phyloP scores from a whole-genome alignment of 2,888 invertebrate species.

The Thereva nobilitata region DNA sequence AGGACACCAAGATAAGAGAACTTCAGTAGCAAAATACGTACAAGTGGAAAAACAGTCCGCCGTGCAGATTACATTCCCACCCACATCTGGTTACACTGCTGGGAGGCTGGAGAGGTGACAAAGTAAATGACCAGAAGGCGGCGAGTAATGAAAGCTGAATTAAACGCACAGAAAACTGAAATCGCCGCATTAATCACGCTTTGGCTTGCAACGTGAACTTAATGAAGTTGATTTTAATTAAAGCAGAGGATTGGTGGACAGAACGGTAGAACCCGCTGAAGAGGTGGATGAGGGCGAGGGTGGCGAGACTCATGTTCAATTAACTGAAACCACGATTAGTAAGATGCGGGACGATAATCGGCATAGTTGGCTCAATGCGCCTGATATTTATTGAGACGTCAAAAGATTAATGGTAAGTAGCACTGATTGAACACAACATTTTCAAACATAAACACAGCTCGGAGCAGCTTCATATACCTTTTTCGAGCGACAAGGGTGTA shows the following conservation, averaged over 20 bases:
- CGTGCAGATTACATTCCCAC: slow-evolving; percentile 3
- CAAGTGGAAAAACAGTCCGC: not conserved
- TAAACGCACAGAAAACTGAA: slow-evolving; percentile 6
- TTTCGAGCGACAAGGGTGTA: slow-evolving; percentile 58
- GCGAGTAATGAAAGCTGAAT: slow-evolving; percentile 8
- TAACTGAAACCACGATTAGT: not conserved
- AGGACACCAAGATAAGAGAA: too few relatives aligned
- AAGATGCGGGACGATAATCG: not conserved
- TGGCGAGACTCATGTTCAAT: not conserved
- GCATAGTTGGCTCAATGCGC: too few relatives aligned
- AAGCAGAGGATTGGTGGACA: not conserved
- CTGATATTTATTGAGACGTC: not conserved
- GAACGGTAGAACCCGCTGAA: not conserved
- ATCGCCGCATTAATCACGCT: slow-evolving; percentile 6
- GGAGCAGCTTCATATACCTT: slow-evolving; percentile 57
- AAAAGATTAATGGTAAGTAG: not conserved
- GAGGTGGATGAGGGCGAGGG: not conserved
- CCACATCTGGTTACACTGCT: slow-evolving; percentile 1
- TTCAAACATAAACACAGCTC: slow-evolving; percentile 14
- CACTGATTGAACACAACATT: slow-evolving; percentile 1
- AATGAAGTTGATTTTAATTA: slow-evolving; percentile 16
- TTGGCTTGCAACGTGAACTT: slow-evolving; percentile 1
- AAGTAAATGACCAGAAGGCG: not conserved
- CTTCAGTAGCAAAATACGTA: too few relatives aligned
- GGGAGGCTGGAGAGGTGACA: not conserved